Conservation (phyloP, 2,113 vertebrate species). For the Zingel zingel region DNA sequence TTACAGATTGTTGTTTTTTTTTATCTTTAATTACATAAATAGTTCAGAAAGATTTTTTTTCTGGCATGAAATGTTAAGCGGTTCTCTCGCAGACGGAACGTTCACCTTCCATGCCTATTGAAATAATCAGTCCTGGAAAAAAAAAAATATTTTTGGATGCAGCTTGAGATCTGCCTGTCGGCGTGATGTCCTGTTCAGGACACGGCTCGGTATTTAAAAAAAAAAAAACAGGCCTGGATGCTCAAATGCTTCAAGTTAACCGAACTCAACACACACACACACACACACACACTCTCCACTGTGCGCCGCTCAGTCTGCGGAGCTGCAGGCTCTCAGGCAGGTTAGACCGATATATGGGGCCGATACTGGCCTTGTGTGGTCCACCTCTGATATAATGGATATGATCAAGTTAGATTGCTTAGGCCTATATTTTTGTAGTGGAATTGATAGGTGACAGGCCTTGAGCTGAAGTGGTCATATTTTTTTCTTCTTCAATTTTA, state of each 20-base stretch:
- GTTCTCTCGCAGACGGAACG: conserved; percentile 55
- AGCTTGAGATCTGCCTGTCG: conserved; percentile 68
- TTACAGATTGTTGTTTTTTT: conserved; percentile 92
- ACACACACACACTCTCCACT: not conserved
- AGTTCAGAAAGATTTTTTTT: conserved; percentile 86
- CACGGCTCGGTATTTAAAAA: conserved; percentile 23
- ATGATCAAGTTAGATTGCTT: conserved; percentile 4
- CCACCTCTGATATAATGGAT: conserved; percentile 22
- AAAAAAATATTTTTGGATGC: conserved; percentile 60
- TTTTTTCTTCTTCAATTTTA: not conserved
- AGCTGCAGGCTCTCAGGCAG: conserved; percentile 38
- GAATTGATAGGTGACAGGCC: conserved; percentile 2
- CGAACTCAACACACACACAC: conserved; percentile 37
- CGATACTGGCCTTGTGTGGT: conserved; percentile 33
- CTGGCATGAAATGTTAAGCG: conserved; percentile 80
- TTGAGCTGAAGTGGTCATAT: not conserved
- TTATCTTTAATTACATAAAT: conserved; percentile 99
- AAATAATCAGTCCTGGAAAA: conserved; percentile 62
- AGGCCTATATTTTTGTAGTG: not conserved
- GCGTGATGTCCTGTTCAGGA: conserved; percentile 25
- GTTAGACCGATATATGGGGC: conserved; percentile 30
- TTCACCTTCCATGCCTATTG: conserved; percentile 75
- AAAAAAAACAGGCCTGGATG: conserved; percentile 11
- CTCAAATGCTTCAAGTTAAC: conserved; percentile 61
- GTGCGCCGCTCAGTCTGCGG: conserved; percentile 10